Percentiles rank a stretch among this genome's conserved stretches.
Evolutionary conservation across 2,888 invertebrate genomes (phyloP).

Genomic region (Stictocephala bisonia): DNA sequence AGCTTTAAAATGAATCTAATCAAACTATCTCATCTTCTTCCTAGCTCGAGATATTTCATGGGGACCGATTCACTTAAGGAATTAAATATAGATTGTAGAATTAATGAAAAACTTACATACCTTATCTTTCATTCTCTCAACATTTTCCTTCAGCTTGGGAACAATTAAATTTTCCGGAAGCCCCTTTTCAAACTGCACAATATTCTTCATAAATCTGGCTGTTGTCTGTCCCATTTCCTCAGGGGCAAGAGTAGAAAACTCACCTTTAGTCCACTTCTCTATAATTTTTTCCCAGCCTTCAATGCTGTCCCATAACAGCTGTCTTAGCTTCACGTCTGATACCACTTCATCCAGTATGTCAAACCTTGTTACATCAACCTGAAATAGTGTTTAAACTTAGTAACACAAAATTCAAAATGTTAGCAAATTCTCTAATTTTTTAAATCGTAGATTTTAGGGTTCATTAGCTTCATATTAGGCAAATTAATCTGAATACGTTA

Average conservation of each 20-base stretch:
- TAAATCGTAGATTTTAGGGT: too few relatives aligned
- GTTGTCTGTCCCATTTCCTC: slow-evolving; percentile 78
- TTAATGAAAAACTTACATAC: too few relatives aligned
- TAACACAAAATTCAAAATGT: too few relatives aligned
- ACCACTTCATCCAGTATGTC: slow-evolving; percentile 84
- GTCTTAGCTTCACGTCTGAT: slow-evolving; percentile 82
- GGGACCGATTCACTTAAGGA: too few relatives aligned
- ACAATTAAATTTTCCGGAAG: slow-evolving; percentile 84
- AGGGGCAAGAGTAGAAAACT: slow-evolving; percentile 75
- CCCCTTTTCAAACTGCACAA: slow-evolving; percentile 84
- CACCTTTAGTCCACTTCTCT: slow-evolving; percentile 63
- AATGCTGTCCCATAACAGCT: slow-evolving; percentile 82
- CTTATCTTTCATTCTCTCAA: slow-evolving; percentile 83
- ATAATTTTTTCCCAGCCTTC: slow-evolving; percentile 72
- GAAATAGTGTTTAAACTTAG: slow-evolving; percentile 50
- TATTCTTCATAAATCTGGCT: slow-evolving; percentile 77
- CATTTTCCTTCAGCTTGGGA: slow-evolving; percentile 79
- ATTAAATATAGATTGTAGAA: too few relatives aligned
- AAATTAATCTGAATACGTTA: too few relatives aligned
- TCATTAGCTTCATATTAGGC: too few relatives aligned
- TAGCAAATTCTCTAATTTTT: too few relatives aligned
- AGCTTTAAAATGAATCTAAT: too few relatives aligned
- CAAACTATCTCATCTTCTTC: too few relatives aligned
- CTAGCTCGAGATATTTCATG: too few relatives aligned
- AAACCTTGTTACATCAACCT: slow-evolving; percentile 86